A percentile compares a stretch with the other conserved stretches of the same genome.
Evolutionary conservation across 2,113 vertebrate genomes (phyloP).

Genomic region (Isurus oxyrinchus): DNA sequence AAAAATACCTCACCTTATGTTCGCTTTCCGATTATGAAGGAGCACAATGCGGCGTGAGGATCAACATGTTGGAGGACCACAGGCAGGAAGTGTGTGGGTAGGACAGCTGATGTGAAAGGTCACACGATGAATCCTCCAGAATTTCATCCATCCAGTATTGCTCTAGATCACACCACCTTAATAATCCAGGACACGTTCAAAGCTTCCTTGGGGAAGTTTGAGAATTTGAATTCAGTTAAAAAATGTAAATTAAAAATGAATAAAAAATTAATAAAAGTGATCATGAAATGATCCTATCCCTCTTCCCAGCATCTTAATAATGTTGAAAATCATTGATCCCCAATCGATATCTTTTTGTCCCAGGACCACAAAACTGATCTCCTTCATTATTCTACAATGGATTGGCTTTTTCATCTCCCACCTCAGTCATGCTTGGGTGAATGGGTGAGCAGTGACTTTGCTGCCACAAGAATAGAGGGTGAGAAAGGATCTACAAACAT

Average conservation of each 20-base stretch:
- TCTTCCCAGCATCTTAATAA: neutral
- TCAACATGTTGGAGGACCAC: neutral
- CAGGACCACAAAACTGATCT: neutral
- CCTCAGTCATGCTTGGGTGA: neutral
- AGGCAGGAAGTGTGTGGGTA: neutral
- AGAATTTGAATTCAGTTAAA: neutral
- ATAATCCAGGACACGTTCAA: neutral
- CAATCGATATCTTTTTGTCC: neutral
- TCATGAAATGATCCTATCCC: neutral
- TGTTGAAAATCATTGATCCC: neutral
- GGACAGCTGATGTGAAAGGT: neutral
- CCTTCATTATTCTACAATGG: neutral
- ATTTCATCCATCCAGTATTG: neutral
- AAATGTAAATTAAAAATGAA: neutral
- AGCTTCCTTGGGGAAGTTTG: neutral
- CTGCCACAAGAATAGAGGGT: neutral
- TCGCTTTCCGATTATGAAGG: neutral
- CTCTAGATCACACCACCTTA: neutral
- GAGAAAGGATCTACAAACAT: neutral
- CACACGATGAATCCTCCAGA: neutral
- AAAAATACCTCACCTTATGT: neutral
- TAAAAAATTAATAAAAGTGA: neutral
- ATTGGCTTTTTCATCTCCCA: neutral
- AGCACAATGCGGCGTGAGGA: neutral
- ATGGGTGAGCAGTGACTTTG: neutral